Evolutionary conservation across 2,797 vertebrate genomes (phyloP).

Genomic region (Phalloptychus januarius): DNA sequence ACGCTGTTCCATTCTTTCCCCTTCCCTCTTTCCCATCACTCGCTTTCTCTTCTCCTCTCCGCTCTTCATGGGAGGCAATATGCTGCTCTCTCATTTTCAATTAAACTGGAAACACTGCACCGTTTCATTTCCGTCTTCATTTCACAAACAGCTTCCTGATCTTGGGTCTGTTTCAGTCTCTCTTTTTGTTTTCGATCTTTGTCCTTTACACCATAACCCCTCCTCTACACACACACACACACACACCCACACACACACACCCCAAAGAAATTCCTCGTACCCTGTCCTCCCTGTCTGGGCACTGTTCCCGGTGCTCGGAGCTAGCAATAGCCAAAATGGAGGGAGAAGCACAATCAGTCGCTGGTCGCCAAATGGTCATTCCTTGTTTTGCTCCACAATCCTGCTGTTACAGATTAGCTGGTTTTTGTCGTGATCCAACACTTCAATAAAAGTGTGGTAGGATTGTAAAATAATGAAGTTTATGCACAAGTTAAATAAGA

Average conservation of each 20-base stretch:
- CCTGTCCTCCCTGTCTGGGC: constrained; percentile 74
- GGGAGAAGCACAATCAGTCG: constrained; percentile 78
- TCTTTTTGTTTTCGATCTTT: constrained; percentile 77
- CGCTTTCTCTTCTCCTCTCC: constrained; percentile 45
- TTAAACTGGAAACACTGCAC: constrained; percentile 59
- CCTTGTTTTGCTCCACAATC: constrained; percentile 32
- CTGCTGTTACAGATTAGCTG: constrained; percentile 37
- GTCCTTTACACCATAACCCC: constrained; percentile 67
- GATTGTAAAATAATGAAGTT: constrained; percentile 1
- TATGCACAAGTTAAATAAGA: not conserved
- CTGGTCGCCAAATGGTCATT: constrained; percentile 62
- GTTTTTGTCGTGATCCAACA: constrained; percentile 28
- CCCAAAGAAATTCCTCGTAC: constrained; percentile 4
- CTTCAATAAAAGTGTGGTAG: constrained; percentile 12
- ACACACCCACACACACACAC: too few relatives aligned
- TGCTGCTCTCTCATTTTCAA: constrained; percentile 66
- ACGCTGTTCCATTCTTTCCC: constrained; percentile 57
- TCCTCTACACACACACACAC: not conserved
- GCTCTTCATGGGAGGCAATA: constrained; percentile 48
- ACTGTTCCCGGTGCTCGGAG: constrained; percentile 76
- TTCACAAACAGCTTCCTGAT: constrained; percentile 77
- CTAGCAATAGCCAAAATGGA: constrained; percentile 81
- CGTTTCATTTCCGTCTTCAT: constrained; percentile 70
- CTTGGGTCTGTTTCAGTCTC: constrained; percentile 61
- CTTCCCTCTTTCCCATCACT: constrained; percentile 45